Base-by-base conservation (phyloP, 2,888 invertebrate genomes). In the Polylopha cassiicola region DNA sequence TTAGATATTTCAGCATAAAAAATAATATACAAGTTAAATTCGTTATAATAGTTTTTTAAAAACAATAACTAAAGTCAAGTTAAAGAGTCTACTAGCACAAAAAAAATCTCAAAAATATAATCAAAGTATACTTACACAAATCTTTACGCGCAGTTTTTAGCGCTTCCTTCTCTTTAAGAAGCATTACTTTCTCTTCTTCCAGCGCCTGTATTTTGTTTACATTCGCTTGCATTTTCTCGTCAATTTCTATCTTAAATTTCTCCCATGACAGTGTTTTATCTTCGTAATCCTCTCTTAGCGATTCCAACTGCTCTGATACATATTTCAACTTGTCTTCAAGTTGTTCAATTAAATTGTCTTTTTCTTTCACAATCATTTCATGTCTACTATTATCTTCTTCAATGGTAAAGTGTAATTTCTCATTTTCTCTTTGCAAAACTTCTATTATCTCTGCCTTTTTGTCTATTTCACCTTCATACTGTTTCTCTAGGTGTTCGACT, bases 341-440 rank as follows among this genome's bases (percentile, higher is more conserved):
- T 17, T 51, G 55, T 34, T 66, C 62, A 23, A 74, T 67, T 5
- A 65, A 43, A 16, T 39, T 44, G 34, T 71, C 62, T 41, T 73
- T 73, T 39, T 70, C 71, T 50, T 65, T 68, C 4, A 68, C 23
- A 17, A 63, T 27, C 2, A 58, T 28, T 51, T 68, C 70, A 45
- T 66, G 62, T 20, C 49, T 68, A 39, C 53, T 68, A 10, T 65
- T 72, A 32, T 65, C 61, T 46, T 68, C 61, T 53, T 73, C 62
- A 26, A 71, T 59, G 2, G 56, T 53, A 41, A 57, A 59, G n/a
- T 63, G 67, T 42, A 73, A 41, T 11, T 68, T 63, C 41, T 63
- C 63, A 48, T 66, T 72, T 51, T 73, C 70, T 43, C 57, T 59
- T 46, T 64, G 56, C 24, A 70, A 43, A 3, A 51, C 53, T 22